Evolutionary conservation across 1,140 invertebrate species (phyloP).

Genomic region (Armadillidium nasatum): DNA sequence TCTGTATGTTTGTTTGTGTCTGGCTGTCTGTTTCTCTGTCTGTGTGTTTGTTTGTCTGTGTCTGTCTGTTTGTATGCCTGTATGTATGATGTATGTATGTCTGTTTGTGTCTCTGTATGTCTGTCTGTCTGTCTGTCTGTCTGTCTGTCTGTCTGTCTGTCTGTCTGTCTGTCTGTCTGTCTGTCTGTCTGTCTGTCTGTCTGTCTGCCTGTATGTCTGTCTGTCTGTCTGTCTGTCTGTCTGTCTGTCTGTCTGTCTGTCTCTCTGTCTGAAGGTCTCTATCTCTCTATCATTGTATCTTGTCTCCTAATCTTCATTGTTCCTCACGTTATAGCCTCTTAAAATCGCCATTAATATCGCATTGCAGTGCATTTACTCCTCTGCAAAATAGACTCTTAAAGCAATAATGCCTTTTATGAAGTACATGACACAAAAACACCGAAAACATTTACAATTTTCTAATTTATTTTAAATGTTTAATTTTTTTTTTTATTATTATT

Average conservation of each 20-base stretch:
- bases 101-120: neutral
- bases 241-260: neutral
- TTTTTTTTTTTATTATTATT: no score
- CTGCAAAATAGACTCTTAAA: no score
- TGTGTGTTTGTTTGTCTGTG: neutral
- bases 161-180: slow-evolving; percentile 15
- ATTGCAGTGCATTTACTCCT: no score
- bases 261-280: neutral
- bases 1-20: no score
- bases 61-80: neutral
- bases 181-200: slow-evolving; percentile 10
- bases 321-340: no score
- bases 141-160: slow-evolving; percentile 5
- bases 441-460: no score
- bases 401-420: no score
- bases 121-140: slow-evolving; percentile 9
- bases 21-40: slow-evolving; percentile 5
- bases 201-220: neutral
- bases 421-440: no score
- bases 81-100: no score
- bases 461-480: no score
- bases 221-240: slow-evolving; percentile 18
- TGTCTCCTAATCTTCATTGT: neutral
- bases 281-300: neutral
- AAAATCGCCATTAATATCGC: no score